Evolutionary conservation across 2,797 vertebrate genomes (phyloP), one percentile per base, ranked within the genome.

Genomic region (Hozukius guyotensis): DNA sequence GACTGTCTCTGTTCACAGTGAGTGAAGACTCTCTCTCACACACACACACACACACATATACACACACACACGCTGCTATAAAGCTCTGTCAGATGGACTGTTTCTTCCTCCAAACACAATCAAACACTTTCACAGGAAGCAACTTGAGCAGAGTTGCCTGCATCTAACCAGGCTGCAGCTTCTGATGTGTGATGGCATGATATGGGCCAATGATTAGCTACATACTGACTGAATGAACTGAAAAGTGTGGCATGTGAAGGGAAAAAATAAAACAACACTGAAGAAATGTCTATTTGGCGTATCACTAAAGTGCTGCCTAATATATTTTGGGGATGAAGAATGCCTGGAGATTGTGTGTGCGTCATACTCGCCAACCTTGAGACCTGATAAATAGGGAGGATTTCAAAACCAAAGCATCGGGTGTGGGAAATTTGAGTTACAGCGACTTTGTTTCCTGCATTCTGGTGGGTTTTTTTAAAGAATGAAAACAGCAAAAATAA

Each of bases 11-110:
- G 76, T 77, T 83, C 53, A 52, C 69, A 81, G 67, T 34, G 77
- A 87, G 74, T 42, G 52, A 62, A 77, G 69, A 81, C 64, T 64
- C 63, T 73, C 64, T 76, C 79, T 79, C 36, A 72, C 55, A 6
- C 64, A 16, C 75, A 36, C 59, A 36, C 55, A 75, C 64, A 32
- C 72, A 79, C 53, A 32, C 69, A 68, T 53, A 72, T 72, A 63
- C 24, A 61, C 13, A 84, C 24, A 68, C 75, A 80, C 72, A 70
- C 18, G 14, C n/a, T 0, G 61, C 60, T 81, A 62, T 57, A 74
- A 57, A 81, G 68, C 72, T 77, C 74, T 52, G 59, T 89, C 88
- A 88, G 90, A 90, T 80, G 85, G 82, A 36, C 68, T 24, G 81
- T 67, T 77, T 83, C 78, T 89, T 88, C 77, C 56, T 77, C 32